phyloP scores from a whole-genome alignment of 2,888 invertebrate genomes.

The Axea sp. region DNA sequence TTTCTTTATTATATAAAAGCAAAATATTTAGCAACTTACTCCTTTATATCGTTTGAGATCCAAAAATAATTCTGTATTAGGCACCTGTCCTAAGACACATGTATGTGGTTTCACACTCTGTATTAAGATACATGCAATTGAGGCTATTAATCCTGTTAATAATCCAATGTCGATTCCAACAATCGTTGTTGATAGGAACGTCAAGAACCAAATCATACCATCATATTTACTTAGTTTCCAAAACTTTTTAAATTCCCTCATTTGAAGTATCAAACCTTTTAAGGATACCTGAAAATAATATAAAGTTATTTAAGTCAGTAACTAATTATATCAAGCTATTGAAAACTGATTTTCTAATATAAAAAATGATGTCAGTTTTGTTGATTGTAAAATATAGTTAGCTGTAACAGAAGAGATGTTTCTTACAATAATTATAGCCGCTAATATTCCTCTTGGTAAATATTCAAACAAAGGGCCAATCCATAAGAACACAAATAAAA shows the following conservation, averaged over 20 bases:
- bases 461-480: conserved; percentile 93
- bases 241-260: conserved; percentile 84
- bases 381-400: no score
- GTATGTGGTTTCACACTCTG: conserved; percentile 84
- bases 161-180: conserved; percentile 89
- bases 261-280: conserved; percentile 88
- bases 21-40: no score
- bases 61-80: conserved; percentile 84
- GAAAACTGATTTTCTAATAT: no score
- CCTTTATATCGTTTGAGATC: conserved; percentile 83
- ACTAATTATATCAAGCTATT: no score
- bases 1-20: no score
- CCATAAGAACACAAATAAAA: conserved; percentile 91
- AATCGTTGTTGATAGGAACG: conserved; percentile 86
- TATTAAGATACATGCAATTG: conserved; percentile 85
- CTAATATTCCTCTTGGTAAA: conserved; percentile 84
- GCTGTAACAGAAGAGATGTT: no score
- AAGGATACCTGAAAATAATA: conserved; percentile 81
- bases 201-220: conserved; percentile 87
- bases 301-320: background rate
- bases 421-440: conserved; percentile 81
- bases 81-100: conserved; percentile 83
- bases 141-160: conserved; percentile 84
- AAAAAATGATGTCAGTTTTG: no score
- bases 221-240: conserved; percentile 86